A percentile compares a stretch with the other conserved stretches of the same genome.
Conservation (phyloP, 2,113 vertebrate species). For the Clarias gariepinus region DNA sequence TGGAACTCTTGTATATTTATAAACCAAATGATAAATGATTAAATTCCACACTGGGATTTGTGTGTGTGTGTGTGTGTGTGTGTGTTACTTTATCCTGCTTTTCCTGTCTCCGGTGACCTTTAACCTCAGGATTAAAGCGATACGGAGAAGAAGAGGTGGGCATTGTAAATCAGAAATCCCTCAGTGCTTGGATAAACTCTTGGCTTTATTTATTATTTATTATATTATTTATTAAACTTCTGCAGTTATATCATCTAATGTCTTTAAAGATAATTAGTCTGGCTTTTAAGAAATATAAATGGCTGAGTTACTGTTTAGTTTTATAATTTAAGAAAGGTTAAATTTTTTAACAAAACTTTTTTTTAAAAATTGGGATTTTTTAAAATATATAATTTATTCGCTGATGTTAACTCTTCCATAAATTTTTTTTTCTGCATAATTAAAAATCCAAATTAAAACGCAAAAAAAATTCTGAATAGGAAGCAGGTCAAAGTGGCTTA, state of each 20-base stretch:
- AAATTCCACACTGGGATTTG: neutral
- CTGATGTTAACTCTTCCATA: neutral
- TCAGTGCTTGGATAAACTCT: neutral
- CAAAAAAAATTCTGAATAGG: neutral
- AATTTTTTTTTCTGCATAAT: neutral
- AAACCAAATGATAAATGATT: conserved; percentile 9
- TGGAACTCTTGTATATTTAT: neutral
- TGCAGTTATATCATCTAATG: neutral
- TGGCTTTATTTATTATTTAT: neutral
- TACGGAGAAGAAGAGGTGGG: neutral
- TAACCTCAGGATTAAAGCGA: conserved; percentile 3
- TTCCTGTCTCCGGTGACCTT: conserved; percentile 19
- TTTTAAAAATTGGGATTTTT: neutral
- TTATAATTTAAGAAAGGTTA: neutral
- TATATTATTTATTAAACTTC: neutral
- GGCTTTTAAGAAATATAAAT: neutral
- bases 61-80: conserved; percentile 24
- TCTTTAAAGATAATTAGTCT: neutral
- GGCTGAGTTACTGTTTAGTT: neutral
- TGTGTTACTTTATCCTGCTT: neutral
- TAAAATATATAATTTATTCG: neutral
- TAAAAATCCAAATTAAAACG: neutral
- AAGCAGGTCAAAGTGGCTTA: neutral
- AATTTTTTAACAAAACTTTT: neutral
- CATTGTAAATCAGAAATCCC: neutral